Conservation (phyloP, 2,888 invertebrate species). For the Anorthoa munda region DNA sequence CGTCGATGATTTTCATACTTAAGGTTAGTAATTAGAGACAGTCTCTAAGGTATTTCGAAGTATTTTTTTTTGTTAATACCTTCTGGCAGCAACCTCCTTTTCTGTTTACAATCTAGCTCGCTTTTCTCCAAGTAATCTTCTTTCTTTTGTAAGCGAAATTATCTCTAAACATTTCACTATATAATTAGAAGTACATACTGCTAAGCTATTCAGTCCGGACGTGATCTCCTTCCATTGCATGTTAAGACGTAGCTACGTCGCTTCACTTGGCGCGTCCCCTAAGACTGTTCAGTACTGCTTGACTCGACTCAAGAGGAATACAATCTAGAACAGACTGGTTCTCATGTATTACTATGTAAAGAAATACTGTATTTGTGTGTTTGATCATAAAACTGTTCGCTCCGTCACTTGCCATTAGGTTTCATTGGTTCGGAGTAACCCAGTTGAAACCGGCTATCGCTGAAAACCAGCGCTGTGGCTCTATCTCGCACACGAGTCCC, state of each 20-base stretch:
- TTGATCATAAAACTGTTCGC: too few species aligned
- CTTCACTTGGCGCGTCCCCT: conserved; percentile 2
- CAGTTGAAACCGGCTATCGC: too few species aligned
- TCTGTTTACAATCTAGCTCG: too few species aligned
- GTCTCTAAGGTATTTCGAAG: too few species aligned
- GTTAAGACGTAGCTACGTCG: background rate
- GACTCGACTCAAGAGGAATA: conserved; percentile 13
- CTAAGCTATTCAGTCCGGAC: background rate
- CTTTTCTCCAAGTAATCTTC: background rate
- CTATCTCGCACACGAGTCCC: too few species aligned
- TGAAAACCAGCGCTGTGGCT: too few species aligned
- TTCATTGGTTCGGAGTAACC: too few species aligned
- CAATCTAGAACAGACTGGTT: background rate
- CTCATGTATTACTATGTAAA: conserved; percentile 5
- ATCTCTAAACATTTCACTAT: background rate
- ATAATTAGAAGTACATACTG: conserved; percentile 5
- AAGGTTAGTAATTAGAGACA: too few species aligned
- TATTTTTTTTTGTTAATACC: too few species aligned
- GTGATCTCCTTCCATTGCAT: conserved; percentile 23
- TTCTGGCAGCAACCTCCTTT: too few species aligned
- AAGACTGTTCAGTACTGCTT: conserved; percentile 18
- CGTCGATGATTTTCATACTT: too few species aligned
- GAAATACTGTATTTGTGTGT: background rate
- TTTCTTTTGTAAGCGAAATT: background rate
- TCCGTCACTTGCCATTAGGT: too few species aligned